phyloP scores from a whole-genome alignment of 2,888 invertebrate genomes.

The Dendrolimus houi region DNA sequence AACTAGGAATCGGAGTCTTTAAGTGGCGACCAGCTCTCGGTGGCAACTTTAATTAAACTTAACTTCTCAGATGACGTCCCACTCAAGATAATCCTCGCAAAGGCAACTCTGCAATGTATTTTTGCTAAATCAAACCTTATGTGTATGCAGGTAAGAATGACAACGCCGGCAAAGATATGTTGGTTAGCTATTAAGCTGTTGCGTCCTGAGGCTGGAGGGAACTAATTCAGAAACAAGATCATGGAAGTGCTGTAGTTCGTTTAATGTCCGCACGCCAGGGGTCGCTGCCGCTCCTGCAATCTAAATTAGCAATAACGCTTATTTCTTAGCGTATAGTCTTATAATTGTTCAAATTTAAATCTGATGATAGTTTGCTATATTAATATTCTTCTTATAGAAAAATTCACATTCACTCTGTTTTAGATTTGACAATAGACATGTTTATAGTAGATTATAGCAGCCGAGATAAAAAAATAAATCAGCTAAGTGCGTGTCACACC shows the following conservation, averaged over 20 bases:
- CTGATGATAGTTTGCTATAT: too few species aligned
- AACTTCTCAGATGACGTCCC: slow-evolving; percentile 62
- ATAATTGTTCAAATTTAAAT: too few species aligned
- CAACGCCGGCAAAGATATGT: slow-evolving; percentile 5
- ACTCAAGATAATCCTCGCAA: slow-evolving; percentile 46
- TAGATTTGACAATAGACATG: too few species aligned
- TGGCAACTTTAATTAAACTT: slow-evolving; percentile 65
- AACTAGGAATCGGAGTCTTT: slow-evolving; percentile 46
- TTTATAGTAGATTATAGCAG: too few species aligned
- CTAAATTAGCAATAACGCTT: neutral
- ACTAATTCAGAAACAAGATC: slow-evolving; percentile 40
- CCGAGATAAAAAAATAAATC: too few species aligned
- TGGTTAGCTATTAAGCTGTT: slow-evolving; percentile 43
- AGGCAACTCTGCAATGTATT: slow-evolving; percentile 3
- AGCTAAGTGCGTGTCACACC: too few species aligned
- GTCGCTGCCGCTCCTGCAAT: slow-evolving; percentile 5
- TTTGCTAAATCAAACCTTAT: slow-evolving; percentile 18
- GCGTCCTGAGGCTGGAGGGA: slow-evolving; percentile 37
- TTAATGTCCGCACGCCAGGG: slow-evolving; percentile 9
- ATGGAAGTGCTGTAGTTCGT: slow-evolving; percentile 22
- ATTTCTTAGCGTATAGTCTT: neutral
- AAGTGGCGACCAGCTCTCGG: slow-evolving; percentile 42
- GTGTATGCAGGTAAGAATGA: slow-evolving; percentile 12
- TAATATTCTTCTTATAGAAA: too few species aligned
- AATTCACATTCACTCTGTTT: too few species aligned